Evolutionary conservation across 2,888 invertebrate genomes (phyloP).

Genomic region (Caprella mutica): DNA sequence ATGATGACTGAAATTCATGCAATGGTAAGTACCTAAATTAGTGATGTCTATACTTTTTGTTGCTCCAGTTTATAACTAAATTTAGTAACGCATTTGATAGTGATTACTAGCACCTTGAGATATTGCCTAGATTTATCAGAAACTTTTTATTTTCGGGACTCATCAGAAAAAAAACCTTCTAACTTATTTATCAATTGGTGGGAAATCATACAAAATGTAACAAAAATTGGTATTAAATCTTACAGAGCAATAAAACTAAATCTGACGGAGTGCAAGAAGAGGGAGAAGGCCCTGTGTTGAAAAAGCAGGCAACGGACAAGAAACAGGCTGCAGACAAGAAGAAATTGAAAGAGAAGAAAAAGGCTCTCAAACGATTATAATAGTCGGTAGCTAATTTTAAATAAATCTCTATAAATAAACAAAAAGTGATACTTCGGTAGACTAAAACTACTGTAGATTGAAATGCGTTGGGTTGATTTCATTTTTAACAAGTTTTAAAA

Average conservation of each 20-base stretch:
- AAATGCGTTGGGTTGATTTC: no score
- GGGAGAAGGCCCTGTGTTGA: conserved; percentile 61
- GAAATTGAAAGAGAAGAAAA: conserved; percentile 30
- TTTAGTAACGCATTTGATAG: not conserved
- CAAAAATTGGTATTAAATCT: no score
- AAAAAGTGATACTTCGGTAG: no score
- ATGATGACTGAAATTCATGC: conserved; percentile 89
- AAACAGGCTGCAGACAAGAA: conserved; percentile 47
- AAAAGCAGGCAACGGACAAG: conserved; percentile 74
- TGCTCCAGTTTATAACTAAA: not conserved
- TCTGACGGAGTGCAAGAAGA: conserved; percentile 39
- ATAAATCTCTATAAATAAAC: no score
- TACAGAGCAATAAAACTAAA: conserved; percentile 11
- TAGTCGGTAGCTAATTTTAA: no score
- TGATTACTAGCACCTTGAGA: not conserved
- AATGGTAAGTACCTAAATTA: conserved; percentile 39
- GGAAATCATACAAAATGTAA: not conserved
- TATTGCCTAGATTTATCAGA: not conserved
- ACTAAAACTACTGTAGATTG: no score
- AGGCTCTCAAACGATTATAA: conserved; percentile 32
- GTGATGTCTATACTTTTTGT: no score
- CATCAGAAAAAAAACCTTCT: no score
- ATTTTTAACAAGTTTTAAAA: no score
- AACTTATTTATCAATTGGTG: not conserved
- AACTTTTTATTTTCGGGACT: not conserved